Conservation (phyloP, 1,140 invertebrate genomes). For the Saccostrea cuccullata region DNA sequence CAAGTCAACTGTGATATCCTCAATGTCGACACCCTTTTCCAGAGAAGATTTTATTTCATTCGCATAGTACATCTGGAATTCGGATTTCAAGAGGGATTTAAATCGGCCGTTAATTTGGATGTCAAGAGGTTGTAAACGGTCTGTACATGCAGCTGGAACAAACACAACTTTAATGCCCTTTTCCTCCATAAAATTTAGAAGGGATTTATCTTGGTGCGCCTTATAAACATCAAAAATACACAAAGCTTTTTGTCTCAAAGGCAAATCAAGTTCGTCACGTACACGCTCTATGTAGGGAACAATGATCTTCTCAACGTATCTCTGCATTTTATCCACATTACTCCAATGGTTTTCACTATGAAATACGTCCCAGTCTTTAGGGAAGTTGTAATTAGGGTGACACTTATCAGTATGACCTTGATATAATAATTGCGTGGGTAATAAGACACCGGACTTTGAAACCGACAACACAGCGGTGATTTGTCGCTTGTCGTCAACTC, state of each 20-base stretch:
- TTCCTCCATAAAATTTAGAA: not conserved
- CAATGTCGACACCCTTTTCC: too few species aligned
- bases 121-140: not conserved
- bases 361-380: not conserved
- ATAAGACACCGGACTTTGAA: too few species aligned
- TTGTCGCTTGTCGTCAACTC: too few species aligned
- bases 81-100: not conserved
- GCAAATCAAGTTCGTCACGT: not conserved
- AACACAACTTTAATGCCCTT: not conserved
- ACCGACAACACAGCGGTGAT: too few species aligned
- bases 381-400: too few species aligned
- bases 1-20: too few species aligned
- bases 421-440: too few species aligned
- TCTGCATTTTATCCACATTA: not conserved
- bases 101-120: not conserved
- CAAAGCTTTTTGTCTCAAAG: not conserved
- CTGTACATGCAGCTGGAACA: not conserved
- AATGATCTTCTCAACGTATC: not conserved
- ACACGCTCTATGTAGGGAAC: not conserved
- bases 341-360: not conserved
- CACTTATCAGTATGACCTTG: too few species aligned
- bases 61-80: not conserved
- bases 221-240: not conserved
- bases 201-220: not conserved
- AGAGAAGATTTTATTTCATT: too few species aligned